phyloP scores from a whole-genome alignment of 2,113 vertebrate genomes.

The Chionomys nivalis region DNA sequence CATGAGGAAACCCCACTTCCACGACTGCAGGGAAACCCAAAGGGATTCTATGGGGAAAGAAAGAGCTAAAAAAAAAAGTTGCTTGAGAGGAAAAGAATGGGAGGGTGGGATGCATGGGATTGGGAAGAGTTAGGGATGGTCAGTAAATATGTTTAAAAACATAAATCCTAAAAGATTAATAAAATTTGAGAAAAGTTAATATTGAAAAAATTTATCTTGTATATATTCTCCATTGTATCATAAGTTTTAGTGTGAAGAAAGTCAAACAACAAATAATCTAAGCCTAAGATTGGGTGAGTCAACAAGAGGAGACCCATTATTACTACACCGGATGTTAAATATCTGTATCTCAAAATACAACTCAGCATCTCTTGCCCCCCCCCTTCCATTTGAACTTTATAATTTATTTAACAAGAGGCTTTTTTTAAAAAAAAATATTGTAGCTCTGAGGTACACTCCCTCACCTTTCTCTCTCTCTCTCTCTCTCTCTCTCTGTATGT shows the following conservation, averaged over 20 bases:
- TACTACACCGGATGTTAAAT: background rate
- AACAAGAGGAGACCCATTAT: background rate
- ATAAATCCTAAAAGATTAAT: background rate
- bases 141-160: background rate
- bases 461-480: too few relatives aligned
- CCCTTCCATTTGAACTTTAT: background rate
- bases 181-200: background rate
- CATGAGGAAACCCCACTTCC: background rate
- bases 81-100: too few relatives aligned
- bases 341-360: background rate
- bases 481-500: background rate
- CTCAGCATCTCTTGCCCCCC: background rate
- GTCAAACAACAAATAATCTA: background rate
- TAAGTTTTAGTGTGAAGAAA: background rate
- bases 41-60: background rate
- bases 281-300: too few relatives aligned
- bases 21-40: background rate
- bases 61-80: background rate
- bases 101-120: background rate
- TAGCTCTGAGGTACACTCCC: background rate
- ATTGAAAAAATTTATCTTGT: background rate
- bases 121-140: too few relatives aligned
- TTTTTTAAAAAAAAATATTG: background rate
- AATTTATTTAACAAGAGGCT: background rate
- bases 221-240: background rate